A percentile compares a stretch with the other conserved stretches of the same genome.
phyloP scores from a whole-genome alignment of 2,113 vertebrate species.

The Caranx melampygus region DNA sequence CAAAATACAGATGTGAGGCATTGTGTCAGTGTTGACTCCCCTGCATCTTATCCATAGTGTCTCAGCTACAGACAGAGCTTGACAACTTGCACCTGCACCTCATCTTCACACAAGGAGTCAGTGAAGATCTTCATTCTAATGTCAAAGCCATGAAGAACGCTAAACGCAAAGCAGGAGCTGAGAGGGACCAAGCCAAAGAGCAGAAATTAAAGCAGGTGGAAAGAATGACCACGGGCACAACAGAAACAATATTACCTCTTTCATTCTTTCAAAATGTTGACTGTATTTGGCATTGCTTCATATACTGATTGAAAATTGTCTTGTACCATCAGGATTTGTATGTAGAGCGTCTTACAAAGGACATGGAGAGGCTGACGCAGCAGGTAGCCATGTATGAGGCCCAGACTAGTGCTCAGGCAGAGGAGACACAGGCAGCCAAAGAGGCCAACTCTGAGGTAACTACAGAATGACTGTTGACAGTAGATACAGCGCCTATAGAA shows the following conservation, averaged over 20 bases:
- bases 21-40: neutral
- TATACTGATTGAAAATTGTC: neutral
- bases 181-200: slow-evolving; percentile 85
- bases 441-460: slow-evolving; percentile 90
- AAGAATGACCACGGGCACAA: neutral
- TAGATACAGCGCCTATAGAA: too few relatives aligned
- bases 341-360: slow-evolving; percentile 86
- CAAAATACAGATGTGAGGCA: neutral
- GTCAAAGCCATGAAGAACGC: slow-evolving; percentile 84
- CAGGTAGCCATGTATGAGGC: slow-evolving; percentile 85
- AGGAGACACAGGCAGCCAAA: slow-evolving; percentile 85
- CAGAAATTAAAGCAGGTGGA: slow-evolving; percentile 89
- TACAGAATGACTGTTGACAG: too few relatives aligned
- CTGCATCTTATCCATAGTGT: slow-evolving; percentile 78
- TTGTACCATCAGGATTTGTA: slow-evolving; percentile 87
- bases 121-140: slow-evolving; percentile 82
- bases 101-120: slow-evolving; percentile 84
- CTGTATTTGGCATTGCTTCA: neutral
- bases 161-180: slow-evolving; percentile 80
- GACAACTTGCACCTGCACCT: slow-evolving; percentile 85
- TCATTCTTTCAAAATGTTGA: neutral
- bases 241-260: neutral
- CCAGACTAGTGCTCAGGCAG: slow-evolving; percentile 84
- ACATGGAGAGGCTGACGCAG: slow-evolving; percentile 82
- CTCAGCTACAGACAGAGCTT: slow-evolving; percentile 84